phyloP scores from a whole-genome alignment of 1,140 invertebrate genomes.

The Drosophila arawakana region DNA sequence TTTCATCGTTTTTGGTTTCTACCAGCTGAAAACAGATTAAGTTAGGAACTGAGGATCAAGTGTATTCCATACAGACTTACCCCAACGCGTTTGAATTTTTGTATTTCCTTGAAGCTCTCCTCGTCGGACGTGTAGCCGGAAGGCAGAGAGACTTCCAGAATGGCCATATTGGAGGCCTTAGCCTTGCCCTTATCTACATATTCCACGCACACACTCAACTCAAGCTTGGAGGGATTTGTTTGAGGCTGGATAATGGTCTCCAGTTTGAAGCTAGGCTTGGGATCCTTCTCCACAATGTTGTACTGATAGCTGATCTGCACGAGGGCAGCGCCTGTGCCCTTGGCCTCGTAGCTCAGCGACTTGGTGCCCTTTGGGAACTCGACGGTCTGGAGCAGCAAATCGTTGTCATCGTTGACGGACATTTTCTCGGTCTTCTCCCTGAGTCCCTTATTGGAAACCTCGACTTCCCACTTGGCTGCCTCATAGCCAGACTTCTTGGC shows the following conservation, averaged over 20 bases:
- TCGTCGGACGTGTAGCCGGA: conserved; percentile 89
- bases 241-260: conserved; percentile 90
- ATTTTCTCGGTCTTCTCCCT: conserved; percentile 68
- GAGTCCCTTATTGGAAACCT: conserved; percentile 55
- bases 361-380: conserved; percentile 75
- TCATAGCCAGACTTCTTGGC: conserved; percentile 83
- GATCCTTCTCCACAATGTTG: conserved; percentile 92
- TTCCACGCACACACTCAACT: conserved; percentile 89
- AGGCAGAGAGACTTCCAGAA: conserved; percentile 93
- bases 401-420: conserved; percentile 64
- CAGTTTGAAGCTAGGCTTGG: conserved; percentile 92
- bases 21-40: conserved; percentile 85
- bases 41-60: background rate
- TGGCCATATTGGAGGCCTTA: conserved; percentile 92
- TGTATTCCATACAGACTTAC: conserved; percentile 42
- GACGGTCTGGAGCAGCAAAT: conserved; percentile 69
- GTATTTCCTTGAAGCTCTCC: conserved; percentile 65
- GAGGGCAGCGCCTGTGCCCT: conserved; percentile 86
- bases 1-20: conserved; percentile 91
- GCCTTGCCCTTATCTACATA: conserved; percentile 68
- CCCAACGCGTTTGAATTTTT: conserved; percentile 62
- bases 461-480: conserved; percentile 63
- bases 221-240: conserved; percentile 89
- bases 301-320: conserved; percentile 92
- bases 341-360: conserved; percentile 86